Percentiles rank a stretch among this genome's conserved stretches.
Evolutionary conservation across 2,113 vertebrate genomes (phyloP).

Genomic region (Albula goreensis): DNA sequence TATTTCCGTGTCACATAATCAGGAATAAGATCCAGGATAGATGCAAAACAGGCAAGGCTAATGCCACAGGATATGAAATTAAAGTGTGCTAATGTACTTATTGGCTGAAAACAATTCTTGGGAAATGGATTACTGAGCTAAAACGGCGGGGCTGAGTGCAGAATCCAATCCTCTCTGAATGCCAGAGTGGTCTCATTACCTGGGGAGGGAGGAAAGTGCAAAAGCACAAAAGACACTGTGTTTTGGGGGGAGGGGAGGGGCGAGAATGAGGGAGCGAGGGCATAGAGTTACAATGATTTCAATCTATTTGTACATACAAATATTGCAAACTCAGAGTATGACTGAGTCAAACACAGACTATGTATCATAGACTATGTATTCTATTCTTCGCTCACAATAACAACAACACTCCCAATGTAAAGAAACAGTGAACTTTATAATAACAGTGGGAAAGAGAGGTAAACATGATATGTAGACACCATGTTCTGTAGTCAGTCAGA

Average conservation of each 20-base stretch:
- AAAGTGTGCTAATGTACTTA: not conserved
- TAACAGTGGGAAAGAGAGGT: too few relatives aligned
- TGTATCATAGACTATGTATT: too few relatives aligned
- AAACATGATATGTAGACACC: too few relatives aligned
- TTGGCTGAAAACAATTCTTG: not conserved
- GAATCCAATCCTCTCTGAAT: not conserved
- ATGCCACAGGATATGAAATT: not conserved
- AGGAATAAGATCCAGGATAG: not conserved
- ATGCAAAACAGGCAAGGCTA: not conserved
- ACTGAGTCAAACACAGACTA: too few relatives aligned
- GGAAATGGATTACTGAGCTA: not conserved
- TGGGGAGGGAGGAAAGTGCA: not conserved
- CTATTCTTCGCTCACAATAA: too few relatives aligned
- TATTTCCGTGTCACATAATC: not conserved
- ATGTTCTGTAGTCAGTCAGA: too few relatives aligned
- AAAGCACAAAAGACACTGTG: not conserved
- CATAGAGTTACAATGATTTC: too few relatives aligned
- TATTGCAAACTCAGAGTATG: too few relatives aligned
- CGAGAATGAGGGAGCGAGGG: too few relatives aligned
- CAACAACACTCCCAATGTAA: too few relatives aligned
- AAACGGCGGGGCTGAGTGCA: not conserved
- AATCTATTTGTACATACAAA: too few relatives aligned
- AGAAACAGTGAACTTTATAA: too few relatives aligned
- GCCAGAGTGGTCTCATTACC: not conserved
- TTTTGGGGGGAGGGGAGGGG: not conserved